These are phyloP conservation scores for Tiliacea citrago DNA, from an alignment of 2,888 invertebrate species.

Conservation along the genomic window DNA sequence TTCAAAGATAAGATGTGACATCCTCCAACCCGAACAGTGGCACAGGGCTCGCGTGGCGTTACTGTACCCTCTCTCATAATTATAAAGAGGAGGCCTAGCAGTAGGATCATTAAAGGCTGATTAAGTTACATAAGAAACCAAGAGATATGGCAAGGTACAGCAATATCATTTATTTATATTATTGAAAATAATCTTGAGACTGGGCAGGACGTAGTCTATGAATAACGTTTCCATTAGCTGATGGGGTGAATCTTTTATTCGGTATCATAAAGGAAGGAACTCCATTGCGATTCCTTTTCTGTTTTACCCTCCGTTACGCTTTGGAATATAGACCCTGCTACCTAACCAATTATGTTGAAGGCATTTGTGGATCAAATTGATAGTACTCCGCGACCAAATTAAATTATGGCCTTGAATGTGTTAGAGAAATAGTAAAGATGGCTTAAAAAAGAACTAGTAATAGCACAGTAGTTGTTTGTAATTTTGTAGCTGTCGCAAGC, in stretches of 20 bases:
- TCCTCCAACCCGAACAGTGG: background rate
- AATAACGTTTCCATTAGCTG: conserved; percentile 48
- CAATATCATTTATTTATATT: background rate
- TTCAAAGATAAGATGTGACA: background rate
- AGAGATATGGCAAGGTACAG: too few relatives aligned
- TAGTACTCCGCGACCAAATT: background rate
- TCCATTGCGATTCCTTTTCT: background rate
- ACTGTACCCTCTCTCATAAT: background rate
- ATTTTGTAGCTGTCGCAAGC: background rate
- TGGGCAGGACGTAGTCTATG: background rate
- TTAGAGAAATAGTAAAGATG: background rate
- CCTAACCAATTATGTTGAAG: background rate
- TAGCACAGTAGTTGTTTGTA: background rate
- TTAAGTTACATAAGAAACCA: background rate
- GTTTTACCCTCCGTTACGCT: background rate
- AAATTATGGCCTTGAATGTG: background rate
- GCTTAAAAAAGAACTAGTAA: background rate
- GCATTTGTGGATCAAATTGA: background rate
- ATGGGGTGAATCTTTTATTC: conserved; percentile 49
- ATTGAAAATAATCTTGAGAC: background rate
- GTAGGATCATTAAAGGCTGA: too few relatives aligned
- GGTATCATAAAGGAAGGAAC: background rate
- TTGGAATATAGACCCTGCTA: background rate
- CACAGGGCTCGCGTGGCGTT: background rate
- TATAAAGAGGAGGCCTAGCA: fast-evolving